Base-by-base conservation (phyloP, 2,113 vertebrate species). In the Bambusicola thoracicus region DNA sequence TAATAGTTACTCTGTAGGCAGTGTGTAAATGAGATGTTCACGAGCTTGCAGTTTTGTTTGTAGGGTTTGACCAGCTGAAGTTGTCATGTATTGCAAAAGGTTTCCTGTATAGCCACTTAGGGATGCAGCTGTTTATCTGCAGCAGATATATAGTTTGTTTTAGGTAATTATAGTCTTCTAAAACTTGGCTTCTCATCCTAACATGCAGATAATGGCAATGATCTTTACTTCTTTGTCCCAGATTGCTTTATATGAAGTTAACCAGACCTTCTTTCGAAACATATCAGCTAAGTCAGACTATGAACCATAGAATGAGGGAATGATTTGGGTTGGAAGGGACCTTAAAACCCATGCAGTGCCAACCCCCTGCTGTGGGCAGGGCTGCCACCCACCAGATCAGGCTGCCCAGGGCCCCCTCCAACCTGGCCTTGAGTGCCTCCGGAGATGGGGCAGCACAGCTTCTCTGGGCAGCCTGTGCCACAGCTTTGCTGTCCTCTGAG, bases 1-100 rank as follows among this genome's bases (percentile, higher is more conserved):
- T 94, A 92, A 79, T 90, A 92, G 92, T 69, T 86, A 38, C 46
- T 85, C 32, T 0, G 38, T 94, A 74, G 92, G 94, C 81, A 89
- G 17, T 20, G 74, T 85, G 81, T 51, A 84, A 61, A 27, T 82
- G 78, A 81, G 36, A 34, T 72, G 69, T 76, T 83, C 51, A 32
- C 43, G 79, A 90, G 51, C 36, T 62, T 79, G 22, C 65, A 86
- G 72, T 78, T 92, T 63, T 84, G 41, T 63, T 87, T 3, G 1
- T 68, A 22, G 53, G 41, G 38, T 85, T 85, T 44, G 67, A 49
- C 74, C 75, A 74, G 44, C 36, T 21, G 21, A 85, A 91, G 78
- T 38, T 72, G n/a, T 61, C 30, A 24, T 25, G 8, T 32, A 7
- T 41, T 85, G 38, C 41, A 80, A 77, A 63, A 53, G 68, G 14